phyloP scores from a whole-genome alignment of 1,140 invertebrate genomes.

The Ctenoplectra terminalis region DNA sequence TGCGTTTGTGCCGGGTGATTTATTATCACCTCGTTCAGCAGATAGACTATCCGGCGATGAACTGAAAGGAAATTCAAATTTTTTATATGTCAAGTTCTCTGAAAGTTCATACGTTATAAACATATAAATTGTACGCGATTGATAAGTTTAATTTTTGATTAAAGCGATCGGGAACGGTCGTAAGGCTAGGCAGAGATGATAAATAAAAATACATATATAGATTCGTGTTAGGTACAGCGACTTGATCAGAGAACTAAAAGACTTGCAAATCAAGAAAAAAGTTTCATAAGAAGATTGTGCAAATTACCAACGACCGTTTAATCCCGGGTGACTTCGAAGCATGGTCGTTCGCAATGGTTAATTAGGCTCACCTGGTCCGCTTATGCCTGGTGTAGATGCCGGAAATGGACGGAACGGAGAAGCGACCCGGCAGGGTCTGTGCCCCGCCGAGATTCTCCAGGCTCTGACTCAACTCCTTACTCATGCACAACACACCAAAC shows the following conservation, averaged over 20 bases:
- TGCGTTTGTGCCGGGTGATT: constrained; percentile 85
- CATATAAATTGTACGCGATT: constrained; percentile 26
- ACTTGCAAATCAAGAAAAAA: constrained; percentile 28
- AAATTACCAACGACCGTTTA: constrained; percentile 73
- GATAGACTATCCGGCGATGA: constrained; percentile 94
- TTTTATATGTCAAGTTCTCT: background rate
- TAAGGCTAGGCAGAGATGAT: constrained; percentile 53
- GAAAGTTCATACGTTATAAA: background rate
- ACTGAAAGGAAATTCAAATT: constrained; percentile 79
- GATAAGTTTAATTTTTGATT: constrained; percentile 46
- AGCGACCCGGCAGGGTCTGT: constrained; percentile 83
- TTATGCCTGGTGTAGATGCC: constrained; percentile 85
- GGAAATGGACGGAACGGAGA: constrained; percentile 83
- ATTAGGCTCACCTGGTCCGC: constrained; percentile 84
- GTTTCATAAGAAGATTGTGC: constrained; percentile 45
- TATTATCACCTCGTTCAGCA: constrained; percentile 89
- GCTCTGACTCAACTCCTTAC: constrained; percentile 84
- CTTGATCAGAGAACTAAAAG: constrained; percentile 54
- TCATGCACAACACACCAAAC: constrained; percentile 84
- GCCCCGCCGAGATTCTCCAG: constrained; percentile 84
- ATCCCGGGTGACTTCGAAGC: constrained; percentile 67
- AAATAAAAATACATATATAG: constrained; percentile 42
- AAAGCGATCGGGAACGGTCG: constrained; percentile 68
- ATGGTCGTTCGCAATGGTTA: constrained; percentile 67
- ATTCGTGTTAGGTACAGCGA: constrained; percentile 48